A percentile compares a stretch with the other conserved stretches of the same genome.
Conservation (phyloP, 2,888 invertebrate species). For the Dastarcus helophoroides region DNA sequence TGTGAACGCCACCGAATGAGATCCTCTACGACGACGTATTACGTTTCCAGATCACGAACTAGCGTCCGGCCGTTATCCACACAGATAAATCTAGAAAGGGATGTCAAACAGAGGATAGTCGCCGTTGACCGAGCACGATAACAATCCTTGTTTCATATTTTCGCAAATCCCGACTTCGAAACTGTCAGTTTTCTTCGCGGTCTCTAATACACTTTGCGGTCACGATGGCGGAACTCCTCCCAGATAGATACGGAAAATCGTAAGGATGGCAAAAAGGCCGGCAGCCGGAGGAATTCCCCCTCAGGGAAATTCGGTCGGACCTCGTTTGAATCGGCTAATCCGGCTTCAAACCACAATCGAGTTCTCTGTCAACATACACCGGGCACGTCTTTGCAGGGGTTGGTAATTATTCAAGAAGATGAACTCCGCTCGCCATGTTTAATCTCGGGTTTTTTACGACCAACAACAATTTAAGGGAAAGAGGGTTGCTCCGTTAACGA, state of each 20-base stretch:
- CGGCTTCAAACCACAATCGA: constrained; percentile 18
- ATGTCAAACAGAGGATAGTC: constrained; percentile 25
- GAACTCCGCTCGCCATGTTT: no score
- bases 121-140: constrained; percentile 25
- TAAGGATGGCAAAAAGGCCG: constrained; percentile 16
- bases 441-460: no score
- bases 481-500: no score
- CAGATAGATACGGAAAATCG: constrained; percentile 21
- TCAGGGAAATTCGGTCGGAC: constrained; percentile 12
- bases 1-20: no score
- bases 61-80: constrained; percentile 25
- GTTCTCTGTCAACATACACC: neutral
- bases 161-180: constrained; percentile 19
- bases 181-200: constrained; percentile 19
- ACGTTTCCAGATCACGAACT: constrained; percentile 26
- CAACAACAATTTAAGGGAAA: no score
- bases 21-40: constrained; percentile 16
- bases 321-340: constrained; percentile 21
- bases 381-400: no score
- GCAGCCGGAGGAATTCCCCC: neutral
- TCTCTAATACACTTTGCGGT: constrained; percentile 18
- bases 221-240: constrained; percentile 13
- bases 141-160: constrained; percentile 29
- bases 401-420: no score
- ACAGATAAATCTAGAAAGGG: constrained; percentile 28